These are phyloP conservation scores for Scomber scombrus DNA, from an alignment of 2,113 vertebrate species.

Conservation along the genomic window DNA sequence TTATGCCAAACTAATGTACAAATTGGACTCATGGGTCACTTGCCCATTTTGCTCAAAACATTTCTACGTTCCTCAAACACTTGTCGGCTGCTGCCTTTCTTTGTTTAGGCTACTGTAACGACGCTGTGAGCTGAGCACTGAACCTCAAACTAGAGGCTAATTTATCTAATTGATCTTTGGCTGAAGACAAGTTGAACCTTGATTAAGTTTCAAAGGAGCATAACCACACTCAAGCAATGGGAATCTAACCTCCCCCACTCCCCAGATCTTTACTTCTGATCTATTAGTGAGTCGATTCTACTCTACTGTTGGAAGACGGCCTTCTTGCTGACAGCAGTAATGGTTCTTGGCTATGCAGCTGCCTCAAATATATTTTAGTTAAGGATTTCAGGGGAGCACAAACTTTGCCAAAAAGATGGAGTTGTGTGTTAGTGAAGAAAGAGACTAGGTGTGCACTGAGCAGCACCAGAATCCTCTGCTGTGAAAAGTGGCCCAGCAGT, in stretches of 20 bases:
- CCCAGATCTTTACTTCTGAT: conserved; percentile 44
- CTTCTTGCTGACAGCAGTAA: conserved; percentile 61
- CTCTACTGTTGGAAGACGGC: conserved; percentile 55
- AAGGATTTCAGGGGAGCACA: conserved; percentile 48
- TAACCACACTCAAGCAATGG: conserved; percentile 38
- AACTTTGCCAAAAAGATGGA: conserved; percentile 50
- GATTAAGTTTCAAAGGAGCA: conserved; percentile 57
- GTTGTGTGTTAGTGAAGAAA: conserved; percentile 22
- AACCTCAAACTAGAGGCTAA: conserved; percentile 23
- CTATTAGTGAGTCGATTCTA: conserved; percentile 56
- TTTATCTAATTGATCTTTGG: conserved; percentile 66
- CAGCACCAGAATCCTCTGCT: conserved; percentile 39
- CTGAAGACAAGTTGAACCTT: conserved; percentile 46
- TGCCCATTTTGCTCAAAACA: conserved; percentile 26
- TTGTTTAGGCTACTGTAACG: conserved; percentile 43
- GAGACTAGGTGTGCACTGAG: conserved; percentile 53
- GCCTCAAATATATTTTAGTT: conserved; percentile 60
- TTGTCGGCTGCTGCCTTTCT: conserved; percentile 33
- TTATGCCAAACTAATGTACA: conserved; percentile 53
- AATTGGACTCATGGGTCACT: conserved; percentile 56
- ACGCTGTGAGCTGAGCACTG: conserved; percentile 20
- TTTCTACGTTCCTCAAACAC: conserved; percentile 38
- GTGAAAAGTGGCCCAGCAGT: conserved; percentile 16
- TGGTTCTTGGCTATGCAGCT: conserved; percentile 60
- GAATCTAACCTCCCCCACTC: conserved; percentile 6